phyloP scores from a whole-genome alignment of 2,113 vertebrate genomes.

The Mesembrinibis cayennensis region DNA sequence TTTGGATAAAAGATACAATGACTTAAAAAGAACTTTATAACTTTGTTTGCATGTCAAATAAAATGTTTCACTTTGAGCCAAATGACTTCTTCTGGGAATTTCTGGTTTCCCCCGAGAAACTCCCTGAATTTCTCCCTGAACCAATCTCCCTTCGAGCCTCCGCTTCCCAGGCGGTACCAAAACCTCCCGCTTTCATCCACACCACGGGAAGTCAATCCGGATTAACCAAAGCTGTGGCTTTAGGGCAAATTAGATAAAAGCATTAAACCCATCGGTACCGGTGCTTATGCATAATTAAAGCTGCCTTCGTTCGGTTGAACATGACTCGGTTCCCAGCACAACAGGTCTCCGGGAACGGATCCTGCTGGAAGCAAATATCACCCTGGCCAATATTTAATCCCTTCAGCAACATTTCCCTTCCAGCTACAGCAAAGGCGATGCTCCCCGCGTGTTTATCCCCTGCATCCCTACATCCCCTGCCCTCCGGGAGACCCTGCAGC shows the following conservation, averaged over 20 bases:
- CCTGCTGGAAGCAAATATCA: not conserved
- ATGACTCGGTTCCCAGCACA: not conserved
- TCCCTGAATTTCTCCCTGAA: not conserved
- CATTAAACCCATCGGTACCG: accelerated
- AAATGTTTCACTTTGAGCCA: not conserved
- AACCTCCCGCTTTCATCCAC: not conserved
- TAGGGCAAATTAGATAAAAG: not conserved
- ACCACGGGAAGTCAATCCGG: accelerated
- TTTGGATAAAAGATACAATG: accelerated
- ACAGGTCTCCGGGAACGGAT: not conserved
- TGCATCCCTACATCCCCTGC: not conserved
- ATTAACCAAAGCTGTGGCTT: not conserved
- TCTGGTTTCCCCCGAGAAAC: not conserved
- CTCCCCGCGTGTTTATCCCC: not conserved
- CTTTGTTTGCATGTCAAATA: not conserved
- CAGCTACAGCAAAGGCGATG: not conserved
- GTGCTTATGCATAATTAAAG: not conserved
- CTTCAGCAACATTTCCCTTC: not conserved
- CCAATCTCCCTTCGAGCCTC: not conserved
- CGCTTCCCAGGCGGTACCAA: accelerated
- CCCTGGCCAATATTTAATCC: not conserved
- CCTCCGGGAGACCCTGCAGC: not conserved
- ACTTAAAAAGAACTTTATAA: not conserved
- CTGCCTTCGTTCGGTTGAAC: not conserved
- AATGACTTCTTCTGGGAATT: not conserved